These are phyloP conservation scores for Dryoscopus gambensis DNA, from an alignment of 2,113 vertebrate species.

Conservation along the genomic window DNA sequence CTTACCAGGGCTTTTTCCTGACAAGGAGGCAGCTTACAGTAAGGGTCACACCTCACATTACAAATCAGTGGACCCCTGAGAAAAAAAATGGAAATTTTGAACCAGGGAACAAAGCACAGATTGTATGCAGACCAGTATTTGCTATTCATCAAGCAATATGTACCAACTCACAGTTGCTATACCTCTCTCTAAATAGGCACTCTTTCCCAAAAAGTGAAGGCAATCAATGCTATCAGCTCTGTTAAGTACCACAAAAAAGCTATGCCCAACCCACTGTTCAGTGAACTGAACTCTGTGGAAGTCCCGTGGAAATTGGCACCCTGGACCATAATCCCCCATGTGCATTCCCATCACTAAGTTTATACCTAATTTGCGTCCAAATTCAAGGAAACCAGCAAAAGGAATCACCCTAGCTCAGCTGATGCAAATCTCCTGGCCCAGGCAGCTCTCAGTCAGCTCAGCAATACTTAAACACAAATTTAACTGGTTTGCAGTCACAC, in stretches of 20 bases:
- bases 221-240: background rate
- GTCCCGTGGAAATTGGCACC: rapidly evolving
- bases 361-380: background rate
- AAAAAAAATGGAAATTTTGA: background rate
- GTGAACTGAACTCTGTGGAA: background rate
- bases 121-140: background rate
- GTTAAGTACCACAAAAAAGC: background rate
- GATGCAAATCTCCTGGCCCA: background rate
- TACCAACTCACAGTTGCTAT: background rate
- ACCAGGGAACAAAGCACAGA: background rate
- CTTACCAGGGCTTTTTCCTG: background rate
- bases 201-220: background rate
- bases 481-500: background rate
- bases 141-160: background rate
- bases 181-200: background rate
- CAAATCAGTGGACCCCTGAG: background rate
- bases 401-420: background rate
- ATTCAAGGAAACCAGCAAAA: background rate
- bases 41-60: background rate
- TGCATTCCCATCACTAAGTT: background rate
- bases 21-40: background rate
- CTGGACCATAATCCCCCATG: rapidly evolving
- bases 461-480: background rate
- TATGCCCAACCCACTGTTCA: rapidly evolving
- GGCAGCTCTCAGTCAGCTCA: background rate